Conservation (phyloP, 2,113 vertebrate genomes). For the Myrmecobius fasciatus region DNA sequence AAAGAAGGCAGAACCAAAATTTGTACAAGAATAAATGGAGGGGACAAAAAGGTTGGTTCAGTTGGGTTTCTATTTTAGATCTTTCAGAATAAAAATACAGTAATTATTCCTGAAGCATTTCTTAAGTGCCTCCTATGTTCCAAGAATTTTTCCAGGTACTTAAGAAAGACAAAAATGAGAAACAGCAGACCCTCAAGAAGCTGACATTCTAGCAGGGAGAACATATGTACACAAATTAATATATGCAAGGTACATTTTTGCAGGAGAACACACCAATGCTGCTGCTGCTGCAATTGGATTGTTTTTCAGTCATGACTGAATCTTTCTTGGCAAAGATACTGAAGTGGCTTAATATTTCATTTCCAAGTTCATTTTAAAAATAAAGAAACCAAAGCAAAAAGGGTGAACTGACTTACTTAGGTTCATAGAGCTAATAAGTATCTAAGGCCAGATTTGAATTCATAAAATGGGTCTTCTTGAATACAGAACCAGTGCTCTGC, state of each 20-base stretch:
- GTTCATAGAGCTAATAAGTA: too few relatives aligned
- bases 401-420: too few relatives aligned
- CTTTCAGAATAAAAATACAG: background rate
- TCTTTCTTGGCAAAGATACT: too few relatives aligned
- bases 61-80: background rate
- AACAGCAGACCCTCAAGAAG: background rate
- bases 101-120: background rate
- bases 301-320: too few relatives aligned
- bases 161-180: background rate
- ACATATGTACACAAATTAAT: background rate
- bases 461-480: too few relatives aligned
- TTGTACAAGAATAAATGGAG: background rate
- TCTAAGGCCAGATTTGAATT: too few relatives aligned
- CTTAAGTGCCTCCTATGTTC: background rate
- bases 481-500: too few relatives aligned
- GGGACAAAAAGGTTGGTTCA: background rate
- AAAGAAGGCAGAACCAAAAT: background rate
- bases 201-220: background rate
- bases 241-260: background rate
- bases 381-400: too few relatives aligned
- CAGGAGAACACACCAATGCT: background rate
- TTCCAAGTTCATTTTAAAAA: too few relatives aligned
- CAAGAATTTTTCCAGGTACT: background rate
- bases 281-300: too few relatives aligned
- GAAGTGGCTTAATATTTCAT: too few relatives aligned